phyloP scores from a whole-genome alignment of 37 sponge, comb jelly and placozoan genomes.

The Tethya wilhelma region DNA sequence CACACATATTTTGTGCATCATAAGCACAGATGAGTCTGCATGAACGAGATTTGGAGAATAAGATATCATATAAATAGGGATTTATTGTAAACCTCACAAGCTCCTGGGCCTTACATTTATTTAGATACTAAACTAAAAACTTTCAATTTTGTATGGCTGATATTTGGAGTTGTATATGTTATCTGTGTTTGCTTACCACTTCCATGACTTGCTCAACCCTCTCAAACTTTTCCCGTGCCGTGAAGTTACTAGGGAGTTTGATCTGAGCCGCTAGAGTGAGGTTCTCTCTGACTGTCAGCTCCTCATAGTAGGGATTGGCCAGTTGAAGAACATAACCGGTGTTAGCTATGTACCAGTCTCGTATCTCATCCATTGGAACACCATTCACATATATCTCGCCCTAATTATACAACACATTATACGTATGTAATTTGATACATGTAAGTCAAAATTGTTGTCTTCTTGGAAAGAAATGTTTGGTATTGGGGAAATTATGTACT shows the following conservation, averaged over 20 bases:
- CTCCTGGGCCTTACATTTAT: background rate
- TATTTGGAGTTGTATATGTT: too few species aligned
- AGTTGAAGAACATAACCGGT: conserved; percentile 80
- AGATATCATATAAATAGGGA: background rate
- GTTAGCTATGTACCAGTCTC: conserved; percentile 64
- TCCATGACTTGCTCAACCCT: conserved; percentile 68
- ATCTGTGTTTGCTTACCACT: conserved; percentile 44
- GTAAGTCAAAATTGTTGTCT: too few species aligned
- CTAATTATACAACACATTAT: conserved; percentile 1
- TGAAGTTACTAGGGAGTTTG: conserved; percentile 36
- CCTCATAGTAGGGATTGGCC: conserved; percentile 70
- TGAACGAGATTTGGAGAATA: too few species aligned
- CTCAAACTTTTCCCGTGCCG: conserved; percentile 42
- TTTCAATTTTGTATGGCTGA: background rate
- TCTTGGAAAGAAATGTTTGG: too few species aligned
- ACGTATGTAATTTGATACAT: too few species aligned
- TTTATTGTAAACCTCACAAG: background rate
- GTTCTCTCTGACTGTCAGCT: conserved; percentile 77
- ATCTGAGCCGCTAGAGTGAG: conserved; percentile 69
- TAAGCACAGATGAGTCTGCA: too few species aligned
- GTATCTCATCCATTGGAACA: conserved; percentile 43
- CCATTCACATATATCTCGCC: conserved; percentile 66
- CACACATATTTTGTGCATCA: too few species aligned
- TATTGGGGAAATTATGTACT: too few species aligned
- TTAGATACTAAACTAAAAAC: background rate